These are phyloP conservation scores for Amphilophus citrinellus DNA, from an alignment of 2,113 vertebrate species.

Conservation along the genomic window DNA sequence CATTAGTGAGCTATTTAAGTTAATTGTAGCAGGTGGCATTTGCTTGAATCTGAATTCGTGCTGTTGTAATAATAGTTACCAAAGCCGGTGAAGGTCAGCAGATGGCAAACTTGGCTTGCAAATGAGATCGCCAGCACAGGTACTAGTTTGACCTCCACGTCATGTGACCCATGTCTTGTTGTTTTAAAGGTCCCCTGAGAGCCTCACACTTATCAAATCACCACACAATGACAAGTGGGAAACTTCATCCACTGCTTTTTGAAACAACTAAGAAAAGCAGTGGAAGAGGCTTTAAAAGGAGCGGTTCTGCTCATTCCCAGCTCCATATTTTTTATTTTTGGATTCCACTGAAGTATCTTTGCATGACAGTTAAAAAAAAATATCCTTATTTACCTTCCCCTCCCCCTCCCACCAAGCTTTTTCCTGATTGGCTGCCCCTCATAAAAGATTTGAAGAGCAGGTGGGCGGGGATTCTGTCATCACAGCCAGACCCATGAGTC, in stretches of 20 bases:
- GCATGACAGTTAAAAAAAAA: neutral
- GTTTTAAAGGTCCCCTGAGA: neutral
- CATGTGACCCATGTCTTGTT: neutral
- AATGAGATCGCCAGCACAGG: neutral
- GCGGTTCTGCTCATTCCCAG: neutral
- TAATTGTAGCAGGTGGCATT: slow-evolving; percentile 1
- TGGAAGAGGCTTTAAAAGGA: neutral
- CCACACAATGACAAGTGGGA: no score
- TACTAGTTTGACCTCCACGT: neutral
- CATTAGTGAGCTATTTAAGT: neutral
- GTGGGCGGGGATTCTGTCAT: neutral
- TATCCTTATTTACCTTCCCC: neutral
- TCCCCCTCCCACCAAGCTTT: accelerated
- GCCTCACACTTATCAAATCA: no score
- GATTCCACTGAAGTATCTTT: neutral
- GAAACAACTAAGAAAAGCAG: neutral
- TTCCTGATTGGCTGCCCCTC: neutral
- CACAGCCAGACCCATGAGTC: no score
- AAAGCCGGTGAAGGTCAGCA: neutral
- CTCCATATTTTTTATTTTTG: neutral
- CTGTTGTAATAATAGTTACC: neutral
- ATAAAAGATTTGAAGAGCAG: neutral
- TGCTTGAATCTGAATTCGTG: neutral
- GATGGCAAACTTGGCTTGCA: neutral
- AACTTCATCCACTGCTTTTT: neutral